Evolutionary conservation across 2,113 vertebrate species (phyloP).

Genomic region (Oriolus oriolus): DNA sequence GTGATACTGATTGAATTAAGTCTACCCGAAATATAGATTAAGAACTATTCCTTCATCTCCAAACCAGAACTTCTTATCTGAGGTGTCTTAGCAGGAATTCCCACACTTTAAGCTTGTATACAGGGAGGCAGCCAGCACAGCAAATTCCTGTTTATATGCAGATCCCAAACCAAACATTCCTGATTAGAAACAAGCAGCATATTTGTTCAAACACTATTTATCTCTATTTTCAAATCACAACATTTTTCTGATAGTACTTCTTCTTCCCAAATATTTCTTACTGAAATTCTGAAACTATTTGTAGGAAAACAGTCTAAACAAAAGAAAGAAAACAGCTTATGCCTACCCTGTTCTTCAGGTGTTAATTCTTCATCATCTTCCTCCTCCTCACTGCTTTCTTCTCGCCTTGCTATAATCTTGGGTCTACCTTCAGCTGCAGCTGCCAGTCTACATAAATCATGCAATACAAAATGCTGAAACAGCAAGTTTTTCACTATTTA

Average conservation of each 20-base stretch:
- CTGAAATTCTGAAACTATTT: background rate
- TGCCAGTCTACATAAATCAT: constrained; percentile 74
- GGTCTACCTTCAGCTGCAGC: constrained; percentile 83
- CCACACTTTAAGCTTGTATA: background rate
- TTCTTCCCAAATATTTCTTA: background rate
- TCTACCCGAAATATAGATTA: background rate
- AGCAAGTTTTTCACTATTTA: background rate
- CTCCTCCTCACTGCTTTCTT: constrained; percentile 89
- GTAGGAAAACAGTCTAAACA: background rate
- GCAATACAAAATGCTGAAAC: background rate
- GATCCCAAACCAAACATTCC: background rate
- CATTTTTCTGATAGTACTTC: background rate
- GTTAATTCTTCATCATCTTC: constrained; percentile 78
- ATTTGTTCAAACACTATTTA: background rate
- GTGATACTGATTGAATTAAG: background rate
- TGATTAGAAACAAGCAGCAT: background rate
- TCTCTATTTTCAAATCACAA: background rate
- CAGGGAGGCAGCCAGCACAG: background rate
- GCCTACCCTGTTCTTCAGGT: constrained; percentile 87
- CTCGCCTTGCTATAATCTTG: constrained; percentile 67
- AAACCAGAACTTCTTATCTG: background rate
- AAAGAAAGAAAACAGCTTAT: background rate
- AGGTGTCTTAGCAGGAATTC: background rate
- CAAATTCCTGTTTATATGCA: background rate
- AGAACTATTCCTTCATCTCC: background rate